Conservation (phyloP, 2,888 invertebrate genomes). For the Aspidapion aeneum region DNA sequence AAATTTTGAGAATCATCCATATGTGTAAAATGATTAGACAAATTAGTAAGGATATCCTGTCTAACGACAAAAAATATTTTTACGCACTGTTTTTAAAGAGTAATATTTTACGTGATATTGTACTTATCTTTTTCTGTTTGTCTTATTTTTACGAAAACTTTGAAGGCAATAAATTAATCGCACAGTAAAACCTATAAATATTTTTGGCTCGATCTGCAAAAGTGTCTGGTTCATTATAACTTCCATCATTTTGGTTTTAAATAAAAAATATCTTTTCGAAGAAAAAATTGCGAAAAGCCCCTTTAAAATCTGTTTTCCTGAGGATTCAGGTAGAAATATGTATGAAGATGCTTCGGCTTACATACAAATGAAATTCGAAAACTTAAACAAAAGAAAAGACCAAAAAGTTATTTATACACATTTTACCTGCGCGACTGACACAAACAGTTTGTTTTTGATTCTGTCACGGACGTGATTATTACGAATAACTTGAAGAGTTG, state of each 20-base stretch:
- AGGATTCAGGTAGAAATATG: slow-evolving; percentile 78
- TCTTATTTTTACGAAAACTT: too few species aligned
- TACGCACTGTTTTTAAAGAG: too few species aligned
- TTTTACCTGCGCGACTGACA: slow-evolving; percentile 89
- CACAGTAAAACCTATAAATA: too few species aligned
- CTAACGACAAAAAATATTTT: too few species aligned
- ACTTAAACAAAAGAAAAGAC: slow-evolving; percentile 82
- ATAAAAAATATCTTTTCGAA: slow-evolving; percentile 92
- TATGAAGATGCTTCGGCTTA: slow-evolving; percentile 85
- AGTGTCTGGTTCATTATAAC: slow-evolving; percentile 90
- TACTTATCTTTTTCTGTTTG: too few species aligned
- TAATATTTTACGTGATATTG: too few species aligned
- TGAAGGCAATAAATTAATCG: too few species aligned
- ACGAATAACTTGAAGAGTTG: slow-evolving; percentile 88
- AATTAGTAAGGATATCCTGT: too few species aligned
- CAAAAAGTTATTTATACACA: slow-evolving; percentile 90
- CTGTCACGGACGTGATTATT: slow-evolving; percentile 89
- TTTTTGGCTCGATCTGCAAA: slow-evolving; percentile 93
- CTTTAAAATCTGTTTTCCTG: slow-evolving; percentile 85
- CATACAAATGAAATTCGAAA: slow-evolving; percentile 89
- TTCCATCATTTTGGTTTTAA: slow-evolving; percentile 85
- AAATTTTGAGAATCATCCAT: too few species aligned
- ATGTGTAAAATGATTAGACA: too few species aligned
- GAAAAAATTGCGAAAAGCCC: slow-evolving; percentile 76
- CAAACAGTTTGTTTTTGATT: slow-evolving; percentile 89